Evolutionary conservation across 1,140 invertebrate genomes (phyloP), one percentile per base, ranked within the genome.

Genomic region (Drosophila bipectinata): DNA sequence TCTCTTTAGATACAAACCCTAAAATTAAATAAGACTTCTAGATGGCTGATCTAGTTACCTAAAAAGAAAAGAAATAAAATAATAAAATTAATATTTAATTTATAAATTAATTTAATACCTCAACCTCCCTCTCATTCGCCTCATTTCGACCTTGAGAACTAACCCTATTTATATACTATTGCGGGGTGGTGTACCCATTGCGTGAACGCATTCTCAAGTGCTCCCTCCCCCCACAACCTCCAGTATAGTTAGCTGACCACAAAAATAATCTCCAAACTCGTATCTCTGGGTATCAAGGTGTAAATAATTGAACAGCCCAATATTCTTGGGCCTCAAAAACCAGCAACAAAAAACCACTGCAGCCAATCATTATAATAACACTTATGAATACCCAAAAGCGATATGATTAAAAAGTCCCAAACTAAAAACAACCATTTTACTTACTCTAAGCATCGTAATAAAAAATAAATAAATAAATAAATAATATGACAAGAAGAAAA

Each of bases 341-440:
- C n/a, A 18, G 53, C 37, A 56, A 63, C 39, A 21, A 68, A 45
- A 48, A 68, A 47, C 34, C 41, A 26, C 54, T 39, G 45, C 41
- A 56, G 60, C 71, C 71, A 74, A 74, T 74, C 72, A 74, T 74
- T 74, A 75, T 75, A 74, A 74, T 74, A 74, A 74, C 72, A 74
- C 72, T 74, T 74, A 59, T 74, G 69, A 74, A 74, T 53, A 57
- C 47, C 71, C 21, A 3, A 21, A 14, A 18, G 52, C 72, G 72
- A 75, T 75, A 75, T 75, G 72, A 76, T 76, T 76, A 72, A 71
- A 67, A 69, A 69, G 18, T 1, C 18, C 18, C 18, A 18, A 18
- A 18, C 18, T 18, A 18, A 58, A 60, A 26, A 51, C 49, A 55
- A 39, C 14, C 21, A 4, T 32, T 34, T 61, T 30, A 66, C 57